Base-by-base conservation (phyloP, 2,888 invertebrate species). In the Oscheius onirici region DNA sequence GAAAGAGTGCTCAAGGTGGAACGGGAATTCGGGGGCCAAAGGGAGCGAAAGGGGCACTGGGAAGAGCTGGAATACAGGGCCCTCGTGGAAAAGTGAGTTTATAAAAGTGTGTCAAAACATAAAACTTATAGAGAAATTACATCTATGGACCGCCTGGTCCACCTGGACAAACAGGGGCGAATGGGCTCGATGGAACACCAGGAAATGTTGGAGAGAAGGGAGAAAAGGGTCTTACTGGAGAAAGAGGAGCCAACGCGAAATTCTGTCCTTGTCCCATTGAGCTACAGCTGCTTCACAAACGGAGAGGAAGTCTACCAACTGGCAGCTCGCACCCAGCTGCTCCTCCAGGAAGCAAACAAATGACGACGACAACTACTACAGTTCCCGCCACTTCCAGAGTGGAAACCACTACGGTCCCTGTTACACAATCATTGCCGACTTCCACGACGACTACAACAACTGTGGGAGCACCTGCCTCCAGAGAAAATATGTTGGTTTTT, bases 231-330 rank as follows among this genome's bases (percentile, higher is more conserved):
- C 70, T 70, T 2, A 68, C 70, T 3, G 86, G 86, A 46, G 86
- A 86, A 26, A 54, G 72, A n/a, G 86, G 86, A 34, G 82, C 85
- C 11, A 82, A 86, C 57, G 82, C 84, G 26, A 82, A 81, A 65
- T 84, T 85, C 79, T 86, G 84, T 71, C 84, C 84, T 5, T 86
- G 86, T 57, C 86, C 85, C 0, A 49, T 79, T 51, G 85, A 85
- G 61, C 63, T 85, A 22, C 77, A 77, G 41, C 65, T 81, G 10
- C 2, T 57, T 11, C 26, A 20, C 63, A 68, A 58, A 22, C 20
- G 68, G 57, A 57, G 22, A 24, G 20, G 34, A 34, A 34, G 46
- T 51, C 49, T 63, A 51, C 44, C 71, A 66, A 20, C 5, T 28
- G 51, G 60, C 49, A 46, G 28, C 20, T 17, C 51, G 41, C 22